Evolutionary conservation across 2,888 invertebrate species (phyloP).

Genomic region (Geophilus truncorum): DNA sequence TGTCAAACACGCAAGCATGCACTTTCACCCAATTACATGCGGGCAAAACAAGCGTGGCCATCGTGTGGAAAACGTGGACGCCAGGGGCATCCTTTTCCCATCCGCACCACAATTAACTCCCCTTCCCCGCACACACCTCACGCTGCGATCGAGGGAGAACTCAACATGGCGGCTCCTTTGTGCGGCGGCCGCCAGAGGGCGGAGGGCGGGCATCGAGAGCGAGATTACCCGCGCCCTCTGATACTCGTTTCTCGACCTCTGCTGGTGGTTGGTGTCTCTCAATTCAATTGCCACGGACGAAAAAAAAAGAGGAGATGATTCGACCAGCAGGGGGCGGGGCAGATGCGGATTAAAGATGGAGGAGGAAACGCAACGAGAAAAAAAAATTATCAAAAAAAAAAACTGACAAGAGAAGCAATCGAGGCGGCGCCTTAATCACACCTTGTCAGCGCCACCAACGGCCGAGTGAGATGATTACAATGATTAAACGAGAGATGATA

Average conservation of each 20-base stretch:
- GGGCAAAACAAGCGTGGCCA: not conserved
- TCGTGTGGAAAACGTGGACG: not conserved
- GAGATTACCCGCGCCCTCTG: slow-evolving; percentile 17
- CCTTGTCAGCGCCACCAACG: slow-evolving; percentile 27
- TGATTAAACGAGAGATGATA: slow-evolving; percentile 18
- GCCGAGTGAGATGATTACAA: slow-evolving; percentile 27
- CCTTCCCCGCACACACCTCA: not conserved
- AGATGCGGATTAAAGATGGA: slow-evolving; percentile 25
- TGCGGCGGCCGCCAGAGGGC: slow-evolving; percentile 5
- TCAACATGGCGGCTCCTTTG: slow-evolving; percentile 21
- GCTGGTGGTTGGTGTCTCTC: slow-evolving; percentile 27
- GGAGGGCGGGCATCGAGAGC: slow-evolving; percentile 5
- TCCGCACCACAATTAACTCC: slow-evolving; percentile 18
- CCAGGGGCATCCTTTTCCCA: slow-evolving; percentile 24
- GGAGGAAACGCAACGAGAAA: not conserved
- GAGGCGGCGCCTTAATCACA: slow-evolving; percentile 27
- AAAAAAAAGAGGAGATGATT: not conserved
- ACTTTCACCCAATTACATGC: slow-evolving; percentile 13
- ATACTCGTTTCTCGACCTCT: slow-evolving; percentile 7
- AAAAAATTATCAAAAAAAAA: not conserved
- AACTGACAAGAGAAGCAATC: slow-evolving; percentile 26
- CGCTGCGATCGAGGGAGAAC: slow-evolving; percentile 17
- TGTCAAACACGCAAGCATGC: slow-evolving; percentile 18
- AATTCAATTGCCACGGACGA: slow-evolving; percentile 5
- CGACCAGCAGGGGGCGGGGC: slow-evolving; percentile 8